Conservation (phyloP, 2,888 invertebrate species). For the Tetragnatha montana region DNA sequence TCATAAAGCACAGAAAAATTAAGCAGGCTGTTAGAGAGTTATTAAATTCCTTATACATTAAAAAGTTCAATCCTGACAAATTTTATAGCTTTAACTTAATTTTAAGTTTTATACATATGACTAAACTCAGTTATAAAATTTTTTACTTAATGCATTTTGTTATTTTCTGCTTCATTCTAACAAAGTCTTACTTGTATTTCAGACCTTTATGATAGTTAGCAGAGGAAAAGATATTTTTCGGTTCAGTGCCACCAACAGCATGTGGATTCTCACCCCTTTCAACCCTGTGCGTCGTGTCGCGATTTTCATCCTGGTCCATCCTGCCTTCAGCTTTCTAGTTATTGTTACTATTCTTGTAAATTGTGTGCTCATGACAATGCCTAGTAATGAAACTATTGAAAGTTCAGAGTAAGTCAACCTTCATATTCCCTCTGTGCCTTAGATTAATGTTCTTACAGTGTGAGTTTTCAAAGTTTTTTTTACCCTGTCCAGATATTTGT, state of each 20-base stretch:
- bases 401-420: conserved; percentile 86
- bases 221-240: conserved; percentile 99
- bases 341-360: conserved; percentile 98
- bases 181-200: conserved; percentile 11
- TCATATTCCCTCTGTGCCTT: neutral
- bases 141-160: no score
- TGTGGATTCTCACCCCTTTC: conserved; percentile 97
- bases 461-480: no score
- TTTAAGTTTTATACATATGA: no score
- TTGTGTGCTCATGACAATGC: conserved; percentile 99
- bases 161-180: neutral
- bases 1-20: no score
- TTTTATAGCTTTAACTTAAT: no score
- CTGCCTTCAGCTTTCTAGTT: conserved; percentile 97
- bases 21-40: no score
- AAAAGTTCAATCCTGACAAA: no score
- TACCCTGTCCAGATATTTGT: no score
- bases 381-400: conserved; percentile 92
- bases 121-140: no score
- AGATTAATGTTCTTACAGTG: no score
- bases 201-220: conserved; percentile 99
- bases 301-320: conserved; percentile 98
- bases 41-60: no score
- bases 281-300: conserved; percentile 98
- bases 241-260: conserved; percentile 96